Conservation (phyloP, 1,140 invertebrate species). For the Littorina saxatilis region DNA sequence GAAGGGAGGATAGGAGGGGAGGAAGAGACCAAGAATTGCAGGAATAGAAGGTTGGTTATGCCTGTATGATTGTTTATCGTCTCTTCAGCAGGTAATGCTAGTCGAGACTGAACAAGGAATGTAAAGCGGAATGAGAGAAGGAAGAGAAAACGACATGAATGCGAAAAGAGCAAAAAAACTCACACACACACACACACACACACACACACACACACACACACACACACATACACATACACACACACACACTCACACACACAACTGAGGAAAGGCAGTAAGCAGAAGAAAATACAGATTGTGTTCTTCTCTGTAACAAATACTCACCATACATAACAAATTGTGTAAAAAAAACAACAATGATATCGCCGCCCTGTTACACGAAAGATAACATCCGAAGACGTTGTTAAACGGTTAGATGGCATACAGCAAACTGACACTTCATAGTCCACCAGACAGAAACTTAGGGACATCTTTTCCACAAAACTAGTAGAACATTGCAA, state of each 20-base stretch:
- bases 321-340: no score
- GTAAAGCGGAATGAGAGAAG: neutral
- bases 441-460: no score
- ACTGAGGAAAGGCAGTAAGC: neutral
- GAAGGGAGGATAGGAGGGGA: neutral
- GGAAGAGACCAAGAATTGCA: neutral
- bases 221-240: constrained; percentile 17
- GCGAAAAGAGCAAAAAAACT: neutral
- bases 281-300: constrained; percentile 10
- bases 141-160: neutral
- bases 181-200: neutral
- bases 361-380: no score
- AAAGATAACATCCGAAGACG: no score
- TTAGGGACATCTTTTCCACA: no score
- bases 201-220: constrained; percentile 8
- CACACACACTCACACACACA: constrained; percentile 25
- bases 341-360: no score
- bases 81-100: no score
- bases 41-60: neutral
- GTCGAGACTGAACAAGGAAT: neutral
- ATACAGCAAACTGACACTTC: no score
- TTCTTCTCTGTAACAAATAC: no score
- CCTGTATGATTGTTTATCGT: no score
- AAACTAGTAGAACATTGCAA: no score
- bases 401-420: no score